These are phyloP conservation scores for Rousettus madagascariensis DNA, from an alignment of 2,797 vertebrate genomes.

Conservation along the genomic window DNA sequence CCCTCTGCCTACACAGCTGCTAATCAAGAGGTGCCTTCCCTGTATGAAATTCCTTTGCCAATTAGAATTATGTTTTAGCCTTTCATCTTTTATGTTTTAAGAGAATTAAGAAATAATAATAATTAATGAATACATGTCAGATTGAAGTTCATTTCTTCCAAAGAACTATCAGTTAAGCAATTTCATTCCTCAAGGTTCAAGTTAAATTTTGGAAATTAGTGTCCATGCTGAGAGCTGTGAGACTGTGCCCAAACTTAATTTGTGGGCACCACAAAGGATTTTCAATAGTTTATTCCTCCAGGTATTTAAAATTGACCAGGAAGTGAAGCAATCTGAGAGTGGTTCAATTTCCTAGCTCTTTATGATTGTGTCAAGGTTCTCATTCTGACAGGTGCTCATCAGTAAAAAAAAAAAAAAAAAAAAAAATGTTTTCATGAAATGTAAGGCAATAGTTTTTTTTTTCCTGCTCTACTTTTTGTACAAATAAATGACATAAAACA, in stretches of 20 bases:
- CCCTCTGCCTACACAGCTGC: slow-evolving; percentile 46
- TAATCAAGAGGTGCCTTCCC: slow-evolving; percentile 60
- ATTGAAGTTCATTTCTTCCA: slow-evolving; percentile 20
- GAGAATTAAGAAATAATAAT: slow-evolving; percentile 61
- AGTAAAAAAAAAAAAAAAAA: background rate
- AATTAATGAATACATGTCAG: slow-evolving; percentile 36
- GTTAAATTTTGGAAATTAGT: slow-evolving; percentile 43
- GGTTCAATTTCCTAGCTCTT: background rate
- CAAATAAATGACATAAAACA: slow-evolving; percentile 21
- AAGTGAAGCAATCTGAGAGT: background rate
- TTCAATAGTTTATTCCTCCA: background rate
- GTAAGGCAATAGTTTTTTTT: background rate
- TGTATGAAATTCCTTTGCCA: slow-evolving; percentile 48
- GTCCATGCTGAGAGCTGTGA: background rate
- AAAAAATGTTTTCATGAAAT: background rate
- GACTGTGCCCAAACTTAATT: background rate
- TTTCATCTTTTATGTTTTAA: slow-evolving; percentile 46
- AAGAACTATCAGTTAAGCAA: background rate
- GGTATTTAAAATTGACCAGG: background rate
- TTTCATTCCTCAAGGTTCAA: background rate
- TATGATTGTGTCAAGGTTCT: background rate
- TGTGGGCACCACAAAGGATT: background rate
- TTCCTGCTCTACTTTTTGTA: background rate
- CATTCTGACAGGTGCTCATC: background rate
- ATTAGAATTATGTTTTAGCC: slow-evolving; percentile 47